These are phyloP conservation scores for Drosophila lini DNA, from an alignment of 1,140 invertebrate species.

Conservation along the genomic window DNA sequence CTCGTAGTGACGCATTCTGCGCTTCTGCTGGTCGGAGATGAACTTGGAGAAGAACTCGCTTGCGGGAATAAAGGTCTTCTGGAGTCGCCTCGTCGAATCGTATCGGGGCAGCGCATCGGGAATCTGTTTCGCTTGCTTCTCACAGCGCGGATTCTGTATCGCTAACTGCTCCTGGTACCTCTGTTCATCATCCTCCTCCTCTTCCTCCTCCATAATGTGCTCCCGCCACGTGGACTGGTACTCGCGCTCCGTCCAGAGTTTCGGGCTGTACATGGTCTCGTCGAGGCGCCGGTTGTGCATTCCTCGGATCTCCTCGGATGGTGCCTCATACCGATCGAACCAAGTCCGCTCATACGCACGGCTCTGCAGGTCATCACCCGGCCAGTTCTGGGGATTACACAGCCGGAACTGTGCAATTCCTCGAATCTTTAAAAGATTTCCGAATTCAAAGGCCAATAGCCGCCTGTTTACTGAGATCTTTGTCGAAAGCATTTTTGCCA, in stretches of 20 bases:
- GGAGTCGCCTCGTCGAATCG: neutral
- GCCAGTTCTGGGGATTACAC: constrained; percentile 4
- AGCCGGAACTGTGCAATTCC: constrained; percentile 11
- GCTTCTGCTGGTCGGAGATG: constrained; percentile 10
- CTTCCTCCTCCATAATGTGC: neutral
- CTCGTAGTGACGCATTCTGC: constrained; percentile 13
- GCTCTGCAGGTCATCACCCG: neutral
- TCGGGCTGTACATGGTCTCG: constrained; percentile 7
- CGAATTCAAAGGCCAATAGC: neutral
- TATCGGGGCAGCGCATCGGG: too few species aligned
- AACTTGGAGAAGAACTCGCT: constrained; percentile 7
- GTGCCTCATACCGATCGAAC: neutral
- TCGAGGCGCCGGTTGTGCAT: neutral
- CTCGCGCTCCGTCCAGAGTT: constrained; percentile 5
- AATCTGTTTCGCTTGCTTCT: neutral
- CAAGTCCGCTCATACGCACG: constrained; percentile 24
- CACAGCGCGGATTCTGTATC: too few species aligned
- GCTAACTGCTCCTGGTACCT: too few species aligned
- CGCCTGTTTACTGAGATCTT: neutral
- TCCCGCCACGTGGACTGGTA: constrained; percentile 22
- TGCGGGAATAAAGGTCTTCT: neutral
- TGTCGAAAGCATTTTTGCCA: constrained; percentile 10
- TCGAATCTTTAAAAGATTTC: neutral
- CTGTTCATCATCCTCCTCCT: neutral
- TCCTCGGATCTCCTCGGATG: neutral